These are phyloP conservation scores for Ophiodon elongatus DNA, from an alignment of 2,113 vertebrate species.

Conservation along the genomic window DNA sequence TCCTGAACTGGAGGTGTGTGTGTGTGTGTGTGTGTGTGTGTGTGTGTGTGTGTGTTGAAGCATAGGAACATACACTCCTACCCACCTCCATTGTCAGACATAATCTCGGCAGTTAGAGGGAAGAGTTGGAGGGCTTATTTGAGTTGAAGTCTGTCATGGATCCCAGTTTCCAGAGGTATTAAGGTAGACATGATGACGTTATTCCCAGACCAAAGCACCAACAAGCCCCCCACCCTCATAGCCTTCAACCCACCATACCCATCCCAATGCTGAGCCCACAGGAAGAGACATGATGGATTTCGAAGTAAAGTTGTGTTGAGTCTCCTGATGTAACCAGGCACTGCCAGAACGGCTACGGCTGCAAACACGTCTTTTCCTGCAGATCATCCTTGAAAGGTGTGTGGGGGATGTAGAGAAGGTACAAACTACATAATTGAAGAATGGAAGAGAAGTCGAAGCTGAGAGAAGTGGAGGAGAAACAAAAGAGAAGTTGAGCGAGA, in stretches of 20 bases:
- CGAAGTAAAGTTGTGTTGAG: conserved; percentile 57
- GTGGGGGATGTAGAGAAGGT: not conserved
- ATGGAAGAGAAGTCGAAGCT: not conserved
- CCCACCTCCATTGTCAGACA: conserved; percentile 45
- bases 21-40: conserved; percentile 6
- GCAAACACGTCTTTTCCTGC: conserved; percentile 15
- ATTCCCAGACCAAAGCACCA: not conserved
- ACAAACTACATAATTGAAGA: not conserved
- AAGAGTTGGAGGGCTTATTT: conserved; percentile 35
- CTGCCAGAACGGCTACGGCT: conserved; percentile 28
- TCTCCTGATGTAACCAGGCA: not conserved
- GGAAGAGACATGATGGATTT: conserved; percentile 62
- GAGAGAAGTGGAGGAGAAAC: not conserved
- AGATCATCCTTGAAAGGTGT: conserved; percentile 16
- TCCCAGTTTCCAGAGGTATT: conserved; percentile 23
- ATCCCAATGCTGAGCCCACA: not conserved
- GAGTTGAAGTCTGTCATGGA: conserved; percentile 24
- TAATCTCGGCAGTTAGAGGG: conserved; percentile 47
- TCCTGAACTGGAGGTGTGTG: conserved; percentile 17
- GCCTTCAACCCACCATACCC: not conserved
- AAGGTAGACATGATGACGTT: conserved; percentile 49
- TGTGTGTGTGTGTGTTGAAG: not conserved
- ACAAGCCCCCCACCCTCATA: not conserved
- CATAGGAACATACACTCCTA: not conserved
- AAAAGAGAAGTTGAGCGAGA: not conserved